Evolutionary conservation across 2,797 vertebrate genomes (phyloP), one percentile per base, ranked within the genome.

Genomic region (Lindbergichthys nudifrons): DNA sequence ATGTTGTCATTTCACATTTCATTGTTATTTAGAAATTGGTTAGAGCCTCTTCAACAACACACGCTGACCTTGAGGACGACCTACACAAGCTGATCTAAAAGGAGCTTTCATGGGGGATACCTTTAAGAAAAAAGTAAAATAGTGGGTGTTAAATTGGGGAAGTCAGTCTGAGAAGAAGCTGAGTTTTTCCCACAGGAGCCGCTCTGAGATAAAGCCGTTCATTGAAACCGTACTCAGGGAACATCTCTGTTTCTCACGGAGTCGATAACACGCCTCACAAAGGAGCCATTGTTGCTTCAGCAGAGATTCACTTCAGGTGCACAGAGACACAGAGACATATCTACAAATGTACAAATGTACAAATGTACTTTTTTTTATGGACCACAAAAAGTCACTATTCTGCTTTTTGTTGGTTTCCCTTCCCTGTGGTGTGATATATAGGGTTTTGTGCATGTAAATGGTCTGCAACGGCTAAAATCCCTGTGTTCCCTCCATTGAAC

Each of bases 211-310:
- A 63, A 79, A 39, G 59, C 15, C 0, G 23, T 88, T 88, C 87
- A 89, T 62, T 1, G 88, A 91, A 89, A 91, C 80, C 14, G 48
- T 48, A 21, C 82, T 83, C 36, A 65, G 82, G 64, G 81, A 77
- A 60, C 77, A 73, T 71, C 80, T 77, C 76, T 10, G 10, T 79
- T 93, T 93, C 92, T 92, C 91, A 92, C 89, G 88, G 92, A 79
- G 74, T 90, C 12, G 30, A 48, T 89, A 58, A 82, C 89, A 69
- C 51, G 30, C 32, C 30, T 73, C 77, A 93, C 90, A 93, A 92
- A 84, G 66, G 80, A 76, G 41, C 21, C 87, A 61, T 92, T 93
- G 90, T 91, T 51, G 46, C 77, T 61, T 75, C 74, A 51, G 59
- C 45, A 10, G 60, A 70, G 80, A 80, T 72, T 26, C 61, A 16